phyloP scores from a whole-genome alignment of 2,797 vertebrate species.

The Cryptoblepharus egeriae region DNA sequence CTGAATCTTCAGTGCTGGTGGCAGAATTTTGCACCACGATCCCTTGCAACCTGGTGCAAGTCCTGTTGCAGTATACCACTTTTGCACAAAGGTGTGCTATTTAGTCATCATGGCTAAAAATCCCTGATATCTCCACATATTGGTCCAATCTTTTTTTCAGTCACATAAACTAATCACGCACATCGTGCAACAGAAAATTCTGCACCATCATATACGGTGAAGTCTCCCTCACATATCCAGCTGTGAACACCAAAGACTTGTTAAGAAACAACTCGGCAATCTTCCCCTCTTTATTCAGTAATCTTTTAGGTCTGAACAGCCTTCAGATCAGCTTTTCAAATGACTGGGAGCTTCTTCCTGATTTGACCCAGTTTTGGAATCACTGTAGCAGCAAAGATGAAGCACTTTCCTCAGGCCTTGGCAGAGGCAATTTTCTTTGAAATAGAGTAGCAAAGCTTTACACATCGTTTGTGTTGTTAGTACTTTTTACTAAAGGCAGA shows the following conservation, averaged over 20 bases:
- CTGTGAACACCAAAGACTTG: not conserved
- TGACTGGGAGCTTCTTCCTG: not conserved
- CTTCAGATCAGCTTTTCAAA: not conserved
- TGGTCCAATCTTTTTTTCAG: not conserved
- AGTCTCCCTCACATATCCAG: not conserved
- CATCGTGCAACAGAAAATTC: not conserved
- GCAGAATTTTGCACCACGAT: no score
- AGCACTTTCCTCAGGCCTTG: not conserved
- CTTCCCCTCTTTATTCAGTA: not conserved
- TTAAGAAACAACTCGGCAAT: not conserved
- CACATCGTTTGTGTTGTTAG: not conserved
- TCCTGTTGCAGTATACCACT: no score
- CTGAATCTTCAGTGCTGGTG: no score
- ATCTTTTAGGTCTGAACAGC: not conserved
- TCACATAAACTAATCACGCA: not conserved
- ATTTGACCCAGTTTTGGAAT: slow-evolving; percentile 9
- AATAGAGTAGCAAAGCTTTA: not conserved
- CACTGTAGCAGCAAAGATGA: slow-evolving; percentile 5
- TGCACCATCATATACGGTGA: no score
- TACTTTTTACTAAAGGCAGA: not conserved
- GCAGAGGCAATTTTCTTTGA: not conserved
- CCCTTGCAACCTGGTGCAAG: no score
- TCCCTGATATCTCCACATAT: not conserved
- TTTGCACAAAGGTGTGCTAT: no score
- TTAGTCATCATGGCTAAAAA: no score